Base-by-base conservation (phyloP, 1,140 invertebrate genomes). In the Drosophila seguyi region DNA sequence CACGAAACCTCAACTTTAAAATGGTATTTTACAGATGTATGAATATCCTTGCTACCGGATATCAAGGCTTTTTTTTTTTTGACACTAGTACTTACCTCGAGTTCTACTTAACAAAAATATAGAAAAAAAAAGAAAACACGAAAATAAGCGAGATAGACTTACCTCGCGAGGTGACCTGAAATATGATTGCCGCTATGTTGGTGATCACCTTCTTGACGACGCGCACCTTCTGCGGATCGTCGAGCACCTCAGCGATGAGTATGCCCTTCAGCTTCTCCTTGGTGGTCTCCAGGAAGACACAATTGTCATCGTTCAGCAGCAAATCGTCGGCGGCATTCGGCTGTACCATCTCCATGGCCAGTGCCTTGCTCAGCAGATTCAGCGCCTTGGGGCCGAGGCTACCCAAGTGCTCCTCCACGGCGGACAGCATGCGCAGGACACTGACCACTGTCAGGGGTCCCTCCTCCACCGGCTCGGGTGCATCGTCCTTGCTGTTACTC, bases 261-360 rank as follows among this genome's bases (percentile, higher is more conserved):
- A 96, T 96, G 39, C 97, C 97, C 92, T 96, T 97, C 14, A 98
- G 93, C 91, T 97, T 97, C 86, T 97, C 97, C 88, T 97, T 97
- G 0, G 96, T 95, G 0, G 96, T 97, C 93, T 97, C 97, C 56
- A 98, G 95, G 44, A 97, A 93, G 0, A 96, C 95, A 79, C 95
- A 95, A 53, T 96, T 95, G 38, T 95, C 94, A 27, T 96, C 95
- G 73, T 96, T 95, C 31, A 95, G 93, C 0, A 97, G 84, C 4
- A 97, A 77, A 55, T 95, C 94, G 58, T 97, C 96, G 0, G 96
- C 96, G 5, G 96, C 96, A 91, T 96, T 96, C 1, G 96, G 94
- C 72, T 93, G 93, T 0, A 91, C 61, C 67, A 97, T 92, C 79
- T 97, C 97, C 93, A 97, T 94, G 18, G 95, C 95, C 13, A 98